These are phyloP conservation scores for Pelecanoides urinatrix DNA, from an alignment of 2,113 vertebrate species.

Conservation along the genomic window DNA sequence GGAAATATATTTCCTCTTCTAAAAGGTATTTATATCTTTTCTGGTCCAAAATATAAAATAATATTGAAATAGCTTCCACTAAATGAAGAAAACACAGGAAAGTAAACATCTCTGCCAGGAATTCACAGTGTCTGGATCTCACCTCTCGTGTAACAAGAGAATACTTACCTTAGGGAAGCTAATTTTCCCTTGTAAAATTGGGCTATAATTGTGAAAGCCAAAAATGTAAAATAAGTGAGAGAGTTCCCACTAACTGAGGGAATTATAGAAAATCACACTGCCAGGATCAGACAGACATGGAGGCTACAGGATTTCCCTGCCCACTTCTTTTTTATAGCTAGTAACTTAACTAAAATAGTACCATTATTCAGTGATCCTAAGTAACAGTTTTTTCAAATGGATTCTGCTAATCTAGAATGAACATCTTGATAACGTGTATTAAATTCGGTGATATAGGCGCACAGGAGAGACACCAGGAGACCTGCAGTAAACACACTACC, in stretches of 20 bases:
- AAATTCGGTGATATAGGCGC: not conserved
- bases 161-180: constrained; percentile 46
- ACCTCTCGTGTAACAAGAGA: constrained; percentile 54
- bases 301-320: not conserved
- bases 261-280: not conserved
- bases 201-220: constrained; percentile 47
- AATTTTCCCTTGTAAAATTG: constrained; percentile 63
- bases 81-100: constrained; percentile 50
- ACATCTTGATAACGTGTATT: not conserved
- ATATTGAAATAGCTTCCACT: constrained; percentile 7
- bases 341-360: not conserved
- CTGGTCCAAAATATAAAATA: constrained; percentile 46
- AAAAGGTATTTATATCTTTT: constrained; percentile 21
- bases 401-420: not conserved
- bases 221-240: constrained; percentile 55
- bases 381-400: not conserved
- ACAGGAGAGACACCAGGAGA: not conserved
- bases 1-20: constrained; percentile 52
- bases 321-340: not conserved
- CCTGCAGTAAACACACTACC: not conserved
- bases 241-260: constrained; percentile 16
- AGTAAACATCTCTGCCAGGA: constrained; percentile 38
- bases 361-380: not conserved
- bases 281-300: constrained; percentile 21
- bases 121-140: constrained; percentile 66